Percentiles rank a stretch among this genome's conserved stretches.
These are phyloP conservation scores for Pammene fasciana DNA, from an alignment of 2,888 invertebrate genomes.

Conservation along the genomic window DNA sequence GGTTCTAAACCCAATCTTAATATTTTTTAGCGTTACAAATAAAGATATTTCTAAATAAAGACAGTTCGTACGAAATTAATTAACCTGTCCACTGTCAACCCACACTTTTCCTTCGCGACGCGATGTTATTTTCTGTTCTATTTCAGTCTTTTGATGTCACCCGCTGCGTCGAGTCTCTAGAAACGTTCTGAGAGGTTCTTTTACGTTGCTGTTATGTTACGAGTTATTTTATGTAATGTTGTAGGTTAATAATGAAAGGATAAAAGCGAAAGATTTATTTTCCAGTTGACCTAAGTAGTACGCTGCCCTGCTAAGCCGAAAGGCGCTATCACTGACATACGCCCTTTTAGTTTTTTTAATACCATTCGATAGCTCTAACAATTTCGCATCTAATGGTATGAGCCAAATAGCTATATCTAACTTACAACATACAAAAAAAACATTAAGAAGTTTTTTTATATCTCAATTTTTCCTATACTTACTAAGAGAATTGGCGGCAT, in stretches of 20 bases:
- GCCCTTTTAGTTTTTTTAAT: too few species aligned
- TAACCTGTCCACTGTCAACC: conserved; percentile 1
- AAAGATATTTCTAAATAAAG: not conserved
- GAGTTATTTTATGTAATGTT: not conserved
- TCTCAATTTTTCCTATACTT: too few species aligned
- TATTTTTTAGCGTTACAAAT: too few species aligned
- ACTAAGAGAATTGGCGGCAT: too few species aligned
- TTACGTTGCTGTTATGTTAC: not conserved
- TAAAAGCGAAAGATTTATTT: not conserved
- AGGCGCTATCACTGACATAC: too few species aligned
- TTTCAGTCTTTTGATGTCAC: conserved; percentile 16
- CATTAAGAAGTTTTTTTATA: too few species aligned
- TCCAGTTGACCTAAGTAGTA: not conserved
- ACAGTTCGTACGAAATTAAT: not conserved
- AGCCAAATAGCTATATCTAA: too few species aligned
- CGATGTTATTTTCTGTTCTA: not conserved
- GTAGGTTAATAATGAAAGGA: not conserved
- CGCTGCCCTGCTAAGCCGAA: too few species aligned
- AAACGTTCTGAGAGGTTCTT: conserved; percentile 1
- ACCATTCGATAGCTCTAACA: too few species aligned
- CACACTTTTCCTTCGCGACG: not conserved
- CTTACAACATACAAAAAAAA: too few species aligned
- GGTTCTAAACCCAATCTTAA: not conserved
- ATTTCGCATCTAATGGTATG: too few species aligned
- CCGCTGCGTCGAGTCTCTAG: not conserved